Evolutionary conservation across 2,888 invertebrate species (phyloP).

Genomic region (Patella ulyssiponensis): DNA sequence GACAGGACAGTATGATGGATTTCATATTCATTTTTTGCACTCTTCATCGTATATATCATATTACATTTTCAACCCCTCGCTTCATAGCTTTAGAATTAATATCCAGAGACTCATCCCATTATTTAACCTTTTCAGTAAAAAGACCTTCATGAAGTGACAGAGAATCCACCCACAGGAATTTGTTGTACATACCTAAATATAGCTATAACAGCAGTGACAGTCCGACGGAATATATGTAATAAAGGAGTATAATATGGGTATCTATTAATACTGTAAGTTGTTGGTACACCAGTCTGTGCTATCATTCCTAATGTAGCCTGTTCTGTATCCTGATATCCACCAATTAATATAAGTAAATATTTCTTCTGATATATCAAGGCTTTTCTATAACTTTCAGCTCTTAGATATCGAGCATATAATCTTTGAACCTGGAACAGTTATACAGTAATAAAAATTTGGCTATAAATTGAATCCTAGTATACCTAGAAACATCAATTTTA

Average conservation of each 20-base stretch:
- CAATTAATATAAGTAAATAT: constrained; percentile 83
- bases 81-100: too few species aligned
- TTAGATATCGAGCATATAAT: constrained; percentile 77
- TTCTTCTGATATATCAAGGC: constrained; percentile 92
- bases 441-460: neutral
- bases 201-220: constrained; percentile 61
- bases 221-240: constrained; percentile 59
- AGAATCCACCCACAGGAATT: too few species aligned
- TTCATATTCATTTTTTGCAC: too few species aligned
- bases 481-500: neutral
- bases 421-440: constrained; percentile 60
- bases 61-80: too few species aligned
- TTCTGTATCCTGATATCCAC: constrained; percentile 75
- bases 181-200: constrained; percentile 49
- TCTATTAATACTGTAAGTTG: constrained; percentile 38
- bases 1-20: too few species aligned
- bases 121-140: too few species aligned
- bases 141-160: too few species aligned
- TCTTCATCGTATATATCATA: too few species aligned
- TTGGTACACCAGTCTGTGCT: constrained; percentile 70
- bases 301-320: constrained; percentile 74
- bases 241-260: constrained; percentile 39
- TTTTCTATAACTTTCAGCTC: constrained; percentile 88
- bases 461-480: neutral
- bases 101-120: too few species aligned